A percentile compares a stretch with the other conserved stretches of the same genome.
phyloP scores from a whole-genome alignment of 2,797 vertebrate genomes.

The Notoglanidium macrostoma region DNA sequence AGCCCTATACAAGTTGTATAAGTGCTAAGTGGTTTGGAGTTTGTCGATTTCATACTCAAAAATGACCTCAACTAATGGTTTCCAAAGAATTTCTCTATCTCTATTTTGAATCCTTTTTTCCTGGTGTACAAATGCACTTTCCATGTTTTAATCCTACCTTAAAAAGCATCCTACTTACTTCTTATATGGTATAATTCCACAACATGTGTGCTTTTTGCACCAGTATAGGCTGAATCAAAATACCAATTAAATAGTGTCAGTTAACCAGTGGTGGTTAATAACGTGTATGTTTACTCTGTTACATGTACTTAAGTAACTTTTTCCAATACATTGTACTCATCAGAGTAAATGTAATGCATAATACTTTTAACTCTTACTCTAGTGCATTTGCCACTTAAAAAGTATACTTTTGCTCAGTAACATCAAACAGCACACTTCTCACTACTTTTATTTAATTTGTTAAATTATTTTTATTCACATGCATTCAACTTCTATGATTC shows the following conservation, averaged over 20 bases:
- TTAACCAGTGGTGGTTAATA: no score
- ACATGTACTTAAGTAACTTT: no score
- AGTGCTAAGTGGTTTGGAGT: neutral
- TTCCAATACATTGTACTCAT: no score
- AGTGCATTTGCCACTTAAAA: no score
- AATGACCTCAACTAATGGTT: constrained; percentile 15
- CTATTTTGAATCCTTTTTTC: constrained; percentile 49
- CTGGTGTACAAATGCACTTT: constrained; percentile 71
- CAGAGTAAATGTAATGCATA: no score
- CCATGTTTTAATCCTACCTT: constrained; percentile 76
- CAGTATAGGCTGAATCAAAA: neutral
- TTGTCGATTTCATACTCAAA: constrained; percentile 8
- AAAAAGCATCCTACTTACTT: constrained; percentile 73
- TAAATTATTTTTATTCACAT: no score
- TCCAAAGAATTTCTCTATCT: constrained; percentile 23
- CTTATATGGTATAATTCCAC: constrained; percentile 72
- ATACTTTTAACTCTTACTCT: no score
- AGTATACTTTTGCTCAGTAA: no score
- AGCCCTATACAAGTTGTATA: neutral
- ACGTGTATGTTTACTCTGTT: no score
- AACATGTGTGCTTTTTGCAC: constrained; percentile 66
- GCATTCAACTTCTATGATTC: no score
- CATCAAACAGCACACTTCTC: no score
- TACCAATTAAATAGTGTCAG: neutral
- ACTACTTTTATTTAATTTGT: no score